Conservation (phyloP, 2,888 invertebrate genomes). For the Polymixis lichenea region DNA sequence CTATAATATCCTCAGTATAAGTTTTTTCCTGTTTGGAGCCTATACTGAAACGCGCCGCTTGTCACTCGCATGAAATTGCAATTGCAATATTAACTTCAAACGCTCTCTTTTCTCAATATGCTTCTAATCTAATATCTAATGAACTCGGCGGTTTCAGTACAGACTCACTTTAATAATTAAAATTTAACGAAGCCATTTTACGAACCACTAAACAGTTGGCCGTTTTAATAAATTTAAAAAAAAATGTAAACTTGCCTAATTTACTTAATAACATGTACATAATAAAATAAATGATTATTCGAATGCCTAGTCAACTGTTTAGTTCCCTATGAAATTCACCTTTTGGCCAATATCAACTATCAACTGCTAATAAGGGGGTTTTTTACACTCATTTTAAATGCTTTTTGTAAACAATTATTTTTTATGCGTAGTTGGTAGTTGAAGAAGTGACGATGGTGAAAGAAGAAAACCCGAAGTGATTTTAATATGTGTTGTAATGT, state of each 20-base stretch:
- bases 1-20: slow-evolving; percentile 90
- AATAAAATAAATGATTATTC: slow-evolving; percentile 23
- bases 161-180: slow-evolving; percentile 80
- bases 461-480: slow-evolving; percentile 83
- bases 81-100: slow-evolving; percentile 65
- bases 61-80: slow-evolving; percentile 74
- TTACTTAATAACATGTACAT: slow-evolving; percentile 39
- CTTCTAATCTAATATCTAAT: slow-evolving; percentile 74
- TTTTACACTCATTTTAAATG: slow-evolving; percentile 79
- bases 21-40: slow-evolving; percentile 86
- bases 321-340: slow-evolving; percentile 79
- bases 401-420: slow-evolving; percentile 79
- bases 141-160: slow-evolving; percentile 84
- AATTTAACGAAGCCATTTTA: slow-evolving; percentile 86
- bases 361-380: slow-evolving; percentile 87
- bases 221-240: slow-evolving; percentile 21
- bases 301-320: slow-evolving; percentile 78
- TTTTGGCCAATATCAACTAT: slow-evolving; percentile 86
- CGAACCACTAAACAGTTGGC: slow-evolving; percentile 83
- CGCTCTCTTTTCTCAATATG: slow-evolving; percentile 66
- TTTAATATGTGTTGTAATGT: slow-evolving; percentile 26
- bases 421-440: slow-evolving; percentile 88
- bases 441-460: slow-evolving; percentile 87
- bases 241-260: slow-evolving; percentile 46
- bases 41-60: slow-evolving; percentile 86